These are phyloP conservation scores for Lepidotrigona ventralis DNA, from an alignment of 1,140 invertebrate genomes.

Conservation along the genomic window DNA sequence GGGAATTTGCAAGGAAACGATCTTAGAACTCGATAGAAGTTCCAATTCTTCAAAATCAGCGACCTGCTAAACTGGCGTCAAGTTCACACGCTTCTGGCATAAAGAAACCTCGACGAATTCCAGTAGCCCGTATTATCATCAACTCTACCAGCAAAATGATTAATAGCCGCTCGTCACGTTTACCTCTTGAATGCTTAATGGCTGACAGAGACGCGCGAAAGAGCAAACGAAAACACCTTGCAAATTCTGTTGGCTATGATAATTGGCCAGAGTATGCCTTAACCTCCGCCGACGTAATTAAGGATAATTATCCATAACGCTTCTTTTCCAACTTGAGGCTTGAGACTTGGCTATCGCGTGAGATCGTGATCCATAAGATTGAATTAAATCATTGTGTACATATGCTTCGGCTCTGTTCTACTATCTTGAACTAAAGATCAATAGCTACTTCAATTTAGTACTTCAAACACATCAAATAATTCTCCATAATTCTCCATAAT, in stretches of 20 bases:
- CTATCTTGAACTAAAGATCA: no score
- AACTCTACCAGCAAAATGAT: constrained; percentile 44
- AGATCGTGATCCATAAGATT: not conserved
- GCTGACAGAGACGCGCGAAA: not conserved
- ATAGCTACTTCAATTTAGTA: not conserved
- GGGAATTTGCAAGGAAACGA: not conserved
- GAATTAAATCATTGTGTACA: not conserved
- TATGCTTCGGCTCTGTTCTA: not conserved
- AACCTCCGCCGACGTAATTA: not conserved
- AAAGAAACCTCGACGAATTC: constrained; percentile 6
- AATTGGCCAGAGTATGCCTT: not conserved
- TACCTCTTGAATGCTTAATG: not conserved
- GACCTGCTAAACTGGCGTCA: constrained; percentile 2
- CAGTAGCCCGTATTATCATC: constrained; percentile 19
- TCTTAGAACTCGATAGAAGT: not conserved
- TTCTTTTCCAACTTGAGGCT: not conserved
- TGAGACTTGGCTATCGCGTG: not conserved
- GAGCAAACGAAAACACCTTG: not conserved
- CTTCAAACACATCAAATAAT: not conserved
- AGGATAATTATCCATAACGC: constrained; percentile 9
- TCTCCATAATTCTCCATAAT: no score
- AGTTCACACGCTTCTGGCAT: not conserved
- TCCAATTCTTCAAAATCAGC: not conserved
- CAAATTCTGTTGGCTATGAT: not conserved
- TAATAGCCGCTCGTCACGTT: constrained; percentile 28